phyloP scores from a whole-genome alignment of 2,797 vertebrate species.

The Notoglanidium macrostoma region DNA sequence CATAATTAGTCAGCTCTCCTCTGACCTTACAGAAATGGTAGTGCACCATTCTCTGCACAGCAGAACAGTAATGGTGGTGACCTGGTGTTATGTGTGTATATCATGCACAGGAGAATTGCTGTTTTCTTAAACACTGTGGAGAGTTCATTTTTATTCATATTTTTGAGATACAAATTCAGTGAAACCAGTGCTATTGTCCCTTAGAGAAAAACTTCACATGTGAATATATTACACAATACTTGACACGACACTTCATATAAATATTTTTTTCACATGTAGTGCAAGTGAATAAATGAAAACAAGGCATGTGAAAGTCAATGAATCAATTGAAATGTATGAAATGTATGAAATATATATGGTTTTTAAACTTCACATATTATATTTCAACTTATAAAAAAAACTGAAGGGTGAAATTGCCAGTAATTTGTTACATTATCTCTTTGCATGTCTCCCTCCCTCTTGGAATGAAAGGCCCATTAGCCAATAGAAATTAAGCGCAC shows the following conservation, averaged over 20 bases:
- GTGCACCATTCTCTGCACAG: not conserved
- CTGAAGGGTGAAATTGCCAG: too few relatives aligned
- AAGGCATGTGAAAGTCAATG: not conserved
- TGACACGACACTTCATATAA: not conserved
- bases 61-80: conserved; percentile 3
- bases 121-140: not conserved
- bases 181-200: not conserved
- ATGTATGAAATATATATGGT: not conserved
- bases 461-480: too few relatives aligned
- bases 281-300: not conserved
- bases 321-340: not conserved
- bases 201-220: not conserved
- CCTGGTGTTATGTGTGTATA: not conserved
- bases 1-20: not conserved
- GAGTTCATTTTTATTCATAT: not conserved
- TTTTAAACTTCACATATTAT: not conserved
- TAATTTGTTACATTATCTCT: too few relatives aligned
- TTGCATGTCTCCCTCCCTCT: too few relatives aligned
- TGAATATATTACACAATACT: not conserved
- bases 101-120: not conserved
- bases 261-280: not conserved
- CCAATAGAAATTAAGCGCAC: too few relatives aligned
- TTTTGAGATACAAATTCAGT: not conserved
- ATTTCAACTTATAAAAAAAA: too few relatives aligned
- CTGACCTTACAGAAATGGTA: not conserved